Conservation (phyloP, 2,888 invertebrate species). For the Argyresthia albistria region DNA sequence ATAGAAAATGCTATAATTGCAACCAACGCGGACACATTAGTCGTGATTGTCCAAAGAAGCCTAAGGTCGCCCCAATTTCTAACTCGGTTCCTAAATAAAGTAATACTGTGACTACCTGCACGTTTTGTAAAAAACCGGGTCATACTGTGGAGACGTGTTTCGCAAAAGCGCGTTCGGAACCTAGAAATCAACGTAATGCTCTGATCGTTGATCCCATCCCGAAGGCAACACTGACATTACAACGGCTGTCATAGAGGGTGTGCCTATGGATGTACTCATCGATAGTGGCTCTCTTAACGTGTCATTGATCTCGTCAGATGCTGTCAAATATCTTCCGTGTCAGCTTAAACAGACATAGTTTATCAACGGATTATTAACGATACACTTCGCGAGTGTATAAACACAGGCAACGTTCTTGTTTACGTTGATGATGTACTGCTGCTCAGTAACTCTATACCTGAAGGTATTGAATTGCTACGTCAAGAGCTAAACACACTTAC, state of each 20-base stretch:
- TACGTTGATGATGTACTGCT: too few relatives aligned
- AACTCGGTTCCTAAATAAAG: background rate
- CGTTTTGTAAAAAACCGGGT: background rate
- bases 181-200: conserved; percentile 9
- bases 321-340: conserved; percentile 8
- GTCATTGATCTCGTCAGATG: conserved; percentile 11
- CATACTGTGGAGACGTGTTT: background rate
- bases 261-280: conserved; percentile 15
- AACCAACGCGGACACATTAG: background rate
- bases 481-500: too few relatives aligned
- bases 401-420: too few relatives aligned
- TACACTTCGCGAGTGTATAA: too few relatives aligned
- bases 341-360: conserved; percentile 2
- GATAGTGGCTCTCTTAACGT: conserved; percentile 15
- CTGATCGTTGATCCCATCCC: background rate
- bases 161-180: background rate
- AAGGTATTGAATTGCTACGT: too few relatives aligned
- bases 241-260: conserved; percentile 8
- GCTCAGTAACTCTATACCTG: too few relatives aligned
- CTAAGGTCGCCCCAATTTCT: background rate
- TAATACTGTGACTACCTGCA: background rate
- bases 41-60: background rate
- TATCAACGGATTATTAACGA: too few relatives aligned
- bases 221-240: conserved; percentile 6
- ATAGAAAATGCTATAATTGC: background rate